Evolutionary conservation across 2,113 vertebrate genomes (phyloP).

Genomic region (Forbesichthys agassizii): DNA sequence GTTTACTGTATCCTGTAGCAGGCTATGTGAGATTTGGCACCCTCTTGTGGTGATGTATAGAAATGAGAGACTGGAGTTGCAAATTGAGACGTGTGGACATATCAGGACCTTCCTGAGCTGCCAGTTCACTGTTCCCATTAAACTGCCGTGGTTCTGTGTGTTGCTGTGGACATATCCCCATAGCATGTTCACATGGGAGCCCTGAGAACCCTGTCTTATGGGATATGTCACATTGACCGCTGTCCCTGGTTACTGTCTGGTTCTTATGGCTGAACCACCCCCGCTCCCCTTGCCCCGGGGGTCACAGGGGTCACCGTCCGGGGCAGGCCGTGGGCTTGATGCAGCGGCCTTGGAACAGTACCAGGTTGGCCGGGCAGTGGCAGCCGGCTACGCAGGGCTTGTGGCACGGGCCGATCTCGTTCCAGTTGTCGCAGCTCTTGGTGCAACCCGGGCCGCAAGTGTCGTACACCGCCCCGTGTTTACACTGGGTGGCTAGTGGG

Average conservation of each 20-base stretch:
- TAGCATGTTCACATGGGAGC: slow-evolving; percentile 10
- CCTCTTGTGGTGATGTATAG: slow-evolving; percentile 1
- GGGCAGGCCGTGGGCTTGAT: slow-evolving; percentile 93
- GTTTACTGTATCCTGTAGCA: slow-evolving; percentile 1
- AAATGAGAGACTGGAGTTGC: slow-evolving; percentile 7
- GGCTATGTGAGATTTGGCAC: neutral
- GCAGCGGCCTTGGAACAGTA: slow-evolving; percentile 90
- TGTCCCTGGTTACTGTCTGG: no score
- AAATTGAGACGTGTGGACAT: neutral
- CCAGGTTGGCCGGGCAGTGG: slow-evolving; percentile 93
- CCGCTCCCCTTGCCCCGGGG: slow-evolving; percentile 32
- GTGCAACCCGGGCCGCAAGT: slow-evolving; percentile 95
- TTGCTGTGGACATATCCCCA: slow-evolving; percentile 1
- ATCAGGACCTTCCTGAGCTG: neutral
- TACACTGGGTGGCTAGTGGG: slow-evolving; percentile 89
- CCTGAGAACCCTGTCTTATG: slow-evolving; percentile 40
- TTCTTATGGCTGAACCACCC: slow-evolving; percentile 2
- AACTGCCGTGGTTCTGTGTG: neutral
- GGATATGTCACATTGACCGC: slow-evolving; percentile 1
- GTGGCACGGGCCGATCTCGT: slow-evolving; percentile 91
- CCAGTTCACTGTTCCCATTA: slow-evolving; percentile 5
- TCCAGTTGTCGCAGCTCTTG: slow-evolving; percentile 98
- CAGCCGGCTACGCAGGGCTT: slow-evolving; percentile 93
- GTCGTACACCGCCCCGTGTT: slow-evolving; percentile 91
- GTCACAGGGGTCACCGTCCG: slow-evolving; percentile 85